Evolutionary conservation across 2,888 invertebrate genomes (phyloP).

Genomic region (Phorcus lineatus): DNA sequence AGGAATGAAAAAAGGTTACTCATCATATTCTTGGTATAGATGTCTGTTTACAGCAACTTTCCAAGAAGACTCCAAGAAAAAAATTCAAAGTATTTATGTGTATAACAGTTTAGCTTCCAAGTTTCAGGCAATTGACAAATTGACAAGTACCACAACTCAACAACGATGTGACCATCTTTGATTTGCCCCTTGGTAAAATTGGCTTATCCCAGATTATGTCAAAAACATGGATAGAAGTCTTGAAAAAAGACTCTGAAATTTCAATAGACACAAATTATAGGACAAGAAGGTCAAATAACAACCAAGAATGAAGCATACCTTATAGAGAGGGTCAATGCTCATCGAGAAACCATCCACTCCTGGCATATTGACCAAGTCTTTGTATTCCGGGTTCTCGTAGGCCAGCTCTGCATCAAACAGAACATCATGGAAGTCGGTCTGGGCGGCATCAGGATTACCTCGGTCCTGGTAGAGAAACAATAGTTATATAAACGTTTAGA

Average conservation of each 20-base stretch:
- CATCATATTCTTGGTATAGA: no score
- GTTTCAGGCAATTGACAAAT: not conserved
- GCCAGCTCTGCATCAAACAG: constrained; percentile 73
- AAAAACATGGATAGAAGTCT: no score
- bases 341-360: constrained; percentile 76
- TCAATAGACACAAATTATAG: no score
- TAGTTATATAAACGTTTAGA: no score
- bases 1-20: no score
- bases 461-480: constrained; percentile 67
- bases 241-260: no score
- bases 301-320: constrained; percentile 64
- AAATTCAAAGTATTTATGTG: no score
- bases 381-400: constrained; percentile 60
- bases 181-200: not conserved
- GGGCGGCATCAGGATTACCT: constrained; percentile 65
- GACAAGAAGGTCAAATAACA: no score
- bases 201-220: no score
- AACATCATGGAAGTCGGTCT: constrained; percentile 62
- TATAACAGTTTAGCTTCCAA: no score
- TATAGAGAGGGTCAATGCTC: constrained; percentile 74
- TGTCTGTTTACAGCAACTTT: no score
- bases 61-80: no score
- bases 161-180: not conserved
- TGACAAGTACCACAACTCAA: not conserved
- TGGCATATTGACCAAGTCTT: constrained; percentile 57